These are phyloP conservation scores for Lophotis ruficrista DNA, from an alignment of 2,113 vertebrate genomes.

Conservation along the genomic window DNA sequence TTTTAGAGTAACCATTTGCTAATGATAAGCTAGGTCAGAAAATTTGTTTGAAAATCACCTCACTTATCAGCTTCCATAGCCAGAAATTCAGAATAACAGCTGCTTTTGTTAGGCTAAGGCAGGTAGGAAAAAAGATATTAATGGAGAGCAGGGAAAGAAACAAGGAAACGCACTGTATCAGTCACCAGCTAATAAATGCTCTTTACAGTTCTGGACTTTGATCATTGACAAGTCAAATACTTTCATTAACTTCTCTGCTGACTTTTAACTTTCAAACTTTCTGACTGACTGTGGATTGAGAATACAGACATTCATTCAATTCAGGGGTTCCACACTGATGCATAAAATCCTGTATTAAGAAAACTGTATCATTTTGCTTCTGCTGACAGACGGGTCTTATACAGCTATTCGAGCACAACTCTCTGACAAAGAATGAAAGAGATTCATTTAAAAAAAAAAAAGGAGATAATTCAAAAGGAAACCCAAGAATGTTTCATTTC, in stretches of 20 bases:
- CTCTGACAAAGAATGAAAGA: conserved; percentile 57
- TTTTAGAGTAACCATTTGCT: neutral
- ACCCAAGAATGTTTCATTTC: conserved; percentile 56
- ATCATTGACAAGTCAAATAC: conserved; percentile 49
- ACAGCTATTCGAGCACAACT: neutral
- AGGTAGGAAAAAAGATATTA: conserved; percentile 40
- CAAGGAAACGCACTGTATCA: neutral
- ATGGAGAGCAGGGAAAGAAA: neutral
- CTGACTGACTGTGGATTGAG: conserved; percentile 16
- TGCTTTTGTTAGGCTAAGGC: conserved; percentile 12
- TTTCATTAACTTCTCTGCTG: conserved; percentile 54
- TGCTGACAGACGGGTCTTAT: conserved; percentile 50
- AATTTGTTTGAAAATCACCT: neutral
- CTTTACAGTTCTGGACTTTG: conserved; percentile 48
- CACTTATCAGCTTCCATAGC: conserved; percentile 1
- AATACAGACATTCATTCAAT: conserved; percentile 1
- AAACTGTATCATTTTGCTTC: conserved; percentile 57
- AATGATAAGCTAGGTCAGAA: neutral
- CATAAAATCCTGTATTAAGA: conserved; percentile 42
- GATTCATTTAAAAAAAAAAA: neutral
- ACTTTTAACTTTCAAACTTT: conserved; percentile 40
- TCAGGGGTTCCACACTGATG: neutral
- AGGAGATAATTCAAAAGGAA: conserved; percentile 45
- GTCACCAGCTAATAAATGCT: conserved; percentile 49
- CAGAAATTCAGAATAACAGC: conserved; percentile 37